phyloP scores from a whole-genome alignment of 2,888 invertebrate species.

The Diaprepes abbreviatus region DNA sequence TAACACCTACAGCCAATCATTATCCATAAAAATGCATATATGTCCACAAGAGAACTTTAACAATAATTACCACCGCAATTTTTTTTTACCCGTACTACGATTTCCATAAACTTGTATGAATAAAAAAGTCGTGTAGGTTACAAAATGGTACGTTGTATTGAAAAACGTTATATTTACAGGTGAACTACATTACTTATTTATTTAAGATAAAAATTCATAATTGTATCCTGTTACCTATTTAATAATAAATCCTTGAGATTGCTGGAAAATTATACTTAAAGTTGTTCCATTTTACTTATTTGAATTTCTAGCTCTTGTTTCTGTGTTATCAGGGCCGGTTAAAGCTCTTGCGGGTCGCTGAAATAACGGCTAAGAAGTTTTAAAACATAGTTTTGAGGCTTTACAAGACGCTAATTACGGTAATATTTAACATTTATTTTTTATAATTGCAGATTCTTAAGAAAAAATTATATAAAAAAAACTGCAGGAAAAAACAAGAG shows the following conservation, averaged over 20 bases:
- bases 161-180: slow-evolving; percentile 45
- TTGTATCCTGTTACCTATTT: slow-evolving; percentile 52
- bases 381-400: no score
- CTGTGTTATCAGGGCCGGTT: neutral
- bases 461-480: no score
- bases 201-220: slow-evolving; percentile 47
- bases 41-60: neutral
- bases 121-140: slow-evolving; percentile 50
- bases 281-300: slow-evolving; percentile 17
- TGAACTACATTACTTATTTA: slow-evolving; percentile 45
- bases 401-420: no score
- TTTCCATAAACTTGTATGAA: slow-evolving; percentile 43
- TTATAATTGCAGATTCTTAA: no score
- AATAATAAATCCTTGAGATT: slow-evolving; percentile 48
- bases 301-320: slow-evolving; percentile 18
- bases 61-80: slow-evolving; percentile 11
- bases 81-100: slow-evolving; percentile 6
- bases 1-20: slow-evolving; percentile 1
- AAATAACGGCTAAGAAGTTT: no score
- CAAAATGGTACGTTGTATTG: slow-evolving; percentile 48
- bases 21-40: slow-evolving; percentile 1
- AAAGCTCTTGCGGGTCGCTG: no score
- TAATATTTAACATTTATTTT: no score
- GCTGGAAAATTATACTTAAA: slow-evolving; percentile 44
- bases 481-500: no score